These are phyloP conservation scores for Drosophila borborema DNA, from an alignment of 2,888 invertebrate genomes.

Conservation along the genomic window DNA sequence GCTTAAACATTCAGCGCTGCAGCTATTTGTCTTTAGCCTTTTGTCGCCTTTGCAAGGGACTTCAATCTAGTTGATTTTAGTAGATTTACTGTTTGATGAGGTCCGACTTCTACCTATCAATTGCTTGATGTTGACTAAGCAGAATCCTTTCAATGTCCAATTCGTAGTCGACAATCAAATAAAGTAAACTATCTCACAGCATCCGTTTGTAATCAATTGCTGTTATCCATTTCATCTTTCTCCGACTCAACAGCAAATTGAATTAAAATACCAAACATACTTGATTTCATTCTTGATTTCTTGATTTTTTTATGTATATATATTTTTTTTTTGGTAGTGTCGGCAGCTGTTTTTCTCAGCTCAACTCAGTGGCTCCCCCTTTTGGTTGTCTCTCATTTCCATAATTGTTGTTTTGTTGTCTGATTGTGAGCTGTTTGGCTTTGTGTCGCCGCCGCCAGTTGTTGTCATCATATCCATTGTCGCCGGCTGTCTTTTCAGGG, in stretches of 20 bases:
- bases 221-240: constrained; percentile 54
- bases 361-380: constrained; percentile 10
- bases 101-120: not conserved
- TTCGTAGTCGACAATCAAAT: not conserved
- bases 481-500: constrained; percentile 72
- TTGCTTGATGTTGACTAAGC: not conserved
- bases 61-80: not conserved
- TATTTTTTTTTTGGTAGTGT: constrained; percentile 33
- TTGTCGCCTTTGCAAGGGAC: not conserved
- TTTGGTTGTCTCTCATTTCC: constrained; percentile 57
- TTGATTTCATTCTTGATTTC: constrained; percentile 36
- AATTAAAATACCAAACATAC: constrained; percentile 69
- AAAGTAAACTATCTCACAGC: not conserved
- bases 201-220: constrained; percentile 12
- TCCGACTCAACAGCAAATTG: constrained; percentile 55
- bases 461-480: constrained; percentile 41
- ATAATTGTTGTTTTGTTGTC: constrained; percentile 64
- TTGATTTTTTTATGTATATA: not conserved
- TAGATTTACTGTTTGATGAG: too few relatives aligned
- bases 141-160: constrained; percentile 12
- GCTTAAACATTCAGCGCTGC: not conserved
- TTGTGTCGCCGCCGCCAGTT: constrained; percentile 45
- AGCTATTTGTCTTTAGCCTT: not conserved
- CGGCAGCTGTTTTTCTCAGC: constrained; percentile 49
- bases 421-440: constrained; percentile 46